Evolutionary conservation across 2,113 vertebrate genomes (phyloP).

Genomic region (Tenrec ecaudatus): DNA sequence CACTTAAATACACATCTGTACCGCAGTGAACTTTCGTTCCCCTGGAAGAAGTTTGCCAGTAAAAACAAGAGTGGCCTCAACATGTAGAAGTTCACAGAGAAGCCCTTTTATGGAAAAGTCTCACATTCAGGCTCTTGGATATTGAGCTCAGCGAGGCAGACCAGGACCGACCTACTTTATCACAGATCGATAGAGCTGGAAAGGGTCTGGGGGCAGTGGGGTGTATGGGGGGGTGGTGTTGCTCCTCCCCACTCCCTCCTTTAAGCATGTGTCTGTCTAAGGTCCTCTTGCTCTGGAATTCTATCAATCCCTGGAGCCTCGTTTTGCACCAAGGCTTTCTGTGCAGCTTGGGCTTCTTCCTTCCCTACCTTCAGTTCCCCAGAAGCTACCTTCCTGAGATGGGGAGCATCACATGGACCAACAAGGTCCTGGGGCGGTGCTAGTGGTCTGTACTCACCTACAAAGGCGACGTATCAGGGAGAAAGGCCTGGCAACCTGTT

Average conservation of each 20-base stretch:
- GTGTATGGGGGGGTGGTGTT: background rate
- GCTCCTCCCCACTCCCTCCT: background rate
- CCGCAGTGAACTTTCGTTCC: conserved; percentile 69
- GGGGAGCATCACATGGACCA: no score
- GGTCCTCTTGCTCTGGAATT: background rate
- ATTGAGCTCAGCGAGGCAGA: background rate
- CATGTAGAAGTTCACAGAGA: conserved; percentile 63
- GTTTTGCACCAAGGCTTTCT: no score
- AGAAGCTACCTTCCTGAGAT: no score
- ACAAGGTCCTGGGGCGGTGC: background rate
- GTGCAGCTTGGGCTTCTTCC: no score
- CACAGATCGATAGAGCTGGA: background rate
- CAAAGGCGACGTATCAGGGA: background rate
- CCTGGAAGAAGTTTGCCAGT: conserved; percentile 66
- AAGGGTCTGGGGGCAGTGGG: background rate
- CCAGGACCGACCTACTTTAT: background rate
- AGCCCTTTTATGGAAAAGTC: conserved; percentile 72
- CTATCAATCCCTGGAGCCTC: no score
- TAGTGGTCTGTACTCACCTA: background rate
- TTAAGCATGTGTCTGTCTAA: background rate
- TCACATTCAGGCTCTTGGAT: conserved; percentile 4
- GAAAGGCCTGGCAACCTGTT: background rate
- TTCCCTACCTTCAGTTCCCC: no score
- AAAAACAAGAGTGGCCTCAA: conserved; percentile 74
- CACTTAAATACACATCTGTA: conserved; percentile 64